Percentiles rank a stretch among this genome's conserved stretches.
phyloP scores from a whole-genome alignment of 2,888 invertebrate genomes.

The Tenthredo livida region DNA sequence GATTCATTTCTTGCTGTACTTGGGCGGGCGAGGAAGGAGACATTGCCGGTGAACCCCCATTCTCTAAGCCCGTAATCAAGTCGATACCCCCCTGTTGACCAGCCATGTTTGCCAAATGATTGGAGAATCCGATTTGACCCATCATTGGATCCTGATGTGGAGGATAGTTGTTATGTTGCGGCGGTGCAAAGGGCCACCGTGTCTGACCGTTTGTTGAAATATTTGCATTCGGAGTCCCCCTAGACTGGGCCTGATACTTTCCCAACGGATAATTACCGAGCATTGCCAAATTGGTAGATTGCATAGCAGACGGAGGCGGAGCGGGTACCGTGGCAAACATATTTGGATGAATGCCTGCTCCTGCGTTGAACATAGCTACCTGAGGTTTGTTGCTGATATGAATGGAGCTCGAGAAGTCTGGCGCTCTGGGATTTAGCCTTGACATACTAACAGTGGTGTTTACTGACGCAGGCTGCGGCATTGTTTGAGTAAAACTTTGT shows the following conservation, averaged over 20 bases:
- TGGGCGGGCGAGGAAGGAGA: constrained; percentile 79
- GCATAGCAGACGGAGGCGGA: constrained; percentile 69
- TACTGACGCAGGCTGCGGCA: constrained; percentile 73
- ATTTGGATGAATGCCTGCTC: constrained; percentile 71
- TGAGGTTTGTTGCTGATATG: constrained; percentile 75
- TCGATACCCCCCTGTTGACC: constrained; percentile 70
- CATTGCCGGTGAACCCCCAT: constrained; percentile 77
- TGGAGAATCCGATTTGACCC: constrained; percentile 72
- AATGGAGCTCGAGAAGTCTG: constrained; percentile 85
- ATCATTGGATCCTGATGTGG: constrained; percentile 74
- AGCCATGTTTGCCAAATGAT: constrained; percentile 71
- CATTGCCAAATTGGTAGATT: constrained; percentile 72
- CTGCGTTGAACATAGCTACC: constrained; percentile 74
- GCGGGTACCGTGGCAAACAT: constrained; percentile 73
- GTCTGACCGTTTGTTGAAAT: constrained; percentile 71
- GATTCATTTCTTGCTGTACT: constrained; percentile 73
- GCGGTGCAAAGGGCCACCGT: constrained; percentile 74
- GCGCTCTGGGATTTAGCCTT: constrained; percentile 89
- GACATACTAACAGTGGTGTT: constrained; percentile 81
- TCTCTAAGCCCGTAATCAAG: constrained; percentile 76
- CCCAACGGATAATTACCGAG: constrained; percentile 72
- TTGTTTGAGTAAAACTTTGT: constrained; percentile 71
- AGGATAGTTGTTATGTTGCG: constrained; percentile 70
- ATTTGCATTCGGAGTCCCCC: constrained; percentile 65
- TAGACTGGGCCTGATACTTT: constrained; percentile 71